These are phyloP conservation scores for Didymodactylos carnosus DNA, from an alignment of 2,888 invertebrate species.

Conservation along the genomic window DNA sequence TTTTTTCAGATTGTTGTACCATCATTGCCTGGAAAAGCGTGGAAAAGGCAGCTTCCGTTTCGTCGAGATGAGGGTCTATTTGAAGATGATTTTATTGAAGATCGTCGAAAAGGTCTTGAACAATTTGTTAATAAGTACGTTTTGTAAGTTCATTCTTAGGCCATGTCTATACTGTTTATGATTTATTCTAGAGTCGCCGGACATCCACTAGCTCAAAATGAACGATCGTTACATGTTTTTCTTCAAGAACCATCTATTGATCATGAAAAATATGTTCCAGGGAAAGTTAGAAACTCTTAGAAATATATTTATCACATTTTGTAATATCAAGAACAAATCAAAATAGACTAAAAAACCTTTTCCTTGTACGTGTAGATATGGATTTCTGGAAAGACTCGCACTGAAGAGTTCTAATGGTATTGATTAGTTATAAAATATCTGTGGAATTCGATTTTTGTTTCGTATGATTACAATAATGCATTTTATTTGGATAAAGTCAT, in stretches of 20 bases:
- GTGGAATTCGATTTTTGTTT: too few relatives aligned
- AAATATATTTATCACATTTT: too few relatives aligned
- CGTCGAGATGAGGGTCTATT: conserved; percentile 97
- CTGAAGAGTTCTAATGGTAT: too few relatives aligned
- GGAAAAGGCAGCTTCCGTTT: conserved; percentile 94
- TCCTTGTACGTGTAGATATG: too few relatives aligned
- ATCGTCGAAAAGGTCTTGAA: conserved; percentile 84
- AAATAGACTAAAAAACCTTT: too few relatives aligned
- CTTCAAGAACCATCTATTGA: conserved; percentile 89
- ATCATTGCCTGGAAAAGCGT: conserved; percentile 85
- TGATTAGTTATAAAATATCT: too few relatives aligned
- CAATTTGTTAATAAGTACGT: conserved; percentile 86
- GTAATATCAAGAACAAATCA: too few relatives aligned
- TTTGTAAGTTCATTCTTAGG: background rate
- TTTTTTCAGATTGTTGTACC: conserved; percentile 75
- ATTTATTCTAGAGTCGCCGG: conserved; percentile 60
- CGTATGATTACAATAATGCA: too few relatives aligned
- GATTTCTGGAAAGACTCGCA: too few relatives aligned
- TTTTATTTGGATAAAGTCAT: too few relatives aligned
- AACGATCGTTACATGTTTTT: conserved; percentile 96
- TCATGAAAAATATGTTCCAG: conserved; percentile 85
- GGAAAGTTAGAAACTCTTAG: conserved; percentile 50
- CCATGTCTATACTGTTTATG: conserved; percentile 1
- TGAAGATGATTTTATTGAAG: conserved; percentile 97
- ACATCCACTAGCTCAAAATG: conserved; percentile 93